Base-by-base conservation (phyloP, 2,797 vertebrate genomes). In the Epinephelus coioides region DNA sequence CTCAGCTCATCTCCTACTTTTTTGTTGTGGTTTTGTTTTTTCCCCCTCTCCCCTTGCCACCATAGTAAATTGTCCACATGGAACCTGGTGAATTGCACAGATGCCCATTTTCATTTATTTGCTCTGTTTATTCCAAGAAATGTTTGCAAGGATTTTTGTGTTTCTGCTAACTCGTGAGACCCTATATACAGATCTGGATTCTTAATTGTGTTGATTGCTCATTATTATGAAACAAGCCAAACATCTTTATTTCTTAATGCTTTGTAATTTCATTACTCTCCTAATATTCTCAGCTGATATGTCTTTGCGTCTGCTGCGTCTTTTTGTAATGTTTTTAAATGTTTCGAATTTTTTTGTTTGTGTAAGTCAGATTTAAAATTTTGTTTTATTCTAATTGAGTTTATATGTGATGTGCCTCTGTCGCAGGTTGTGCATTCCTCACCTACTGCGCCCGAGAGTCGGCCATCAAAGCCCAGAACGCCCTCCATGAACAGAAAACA, bases 401-500 rank as follows among this genome's bases (percentile, higher is more conserved):
- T 70, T 82, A 6, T 79, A 73, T 73, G 40, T 53, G 64, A 1
- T 79, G 7, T 73, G 3, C 9, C 71, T 81, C 76, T 91, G 65
- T 94, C 89, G 23, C 94, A 99, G 98, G 98, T 90, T 99, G 98
- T 89, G 98, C 98, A 2, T 99, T 99, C 93, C 97, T 99, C 91
- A 99, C 98, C 17, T 99, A 99, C 95, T 99, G 98, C 82, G 98
- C 98, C 95, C 94, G 98, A 84, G 98, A 99, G 91, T 99, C 98
- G 21, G 98, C 98, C 93, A 98, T 99, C 96, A 99, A 99, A 96
- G 98, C 98, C 91, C 98, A 99, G 96, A 99, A 97, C 1, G 98
- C 98, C 4, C 97, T 99, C 87, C 98, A 99, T 25, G 98, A 99
- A 75, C 98, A 99, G 96, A 99, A 99, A 95, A 99, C 98, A 79